A percentile compares a stretch with the other conserved stretches of the same genome.
Conservation (phyloP, 2,888 invertebrate genomes). For the Ormyrus rosae region DNA sequence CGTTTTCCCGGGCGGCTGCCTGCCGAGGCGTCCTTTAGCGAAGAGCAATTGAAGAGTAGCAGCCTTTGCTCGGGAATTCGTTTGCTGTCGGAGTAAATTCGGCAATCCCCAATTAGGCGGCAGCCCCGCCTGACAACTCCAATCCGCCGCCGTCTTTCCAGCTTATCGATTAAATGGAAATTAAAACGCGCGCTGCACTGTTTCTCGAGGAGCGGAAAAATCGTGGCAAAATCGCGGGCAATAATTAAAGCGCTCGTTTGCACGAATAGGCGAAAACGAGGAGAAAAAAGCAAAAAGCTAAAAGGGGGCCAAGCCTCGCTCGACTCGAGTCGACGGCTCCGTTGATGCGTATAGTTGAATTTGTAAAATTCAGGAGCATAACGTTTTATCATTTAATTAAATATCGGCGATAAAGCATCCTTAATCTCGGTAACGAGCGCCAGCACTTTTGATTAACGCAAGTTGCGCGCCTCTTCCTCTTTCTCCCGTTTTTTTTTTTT, state of each 20-base stretch:
- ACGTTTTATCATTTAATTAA: conserved; percentile 68
- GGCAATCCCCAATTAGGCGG: conserved; percentile 16
- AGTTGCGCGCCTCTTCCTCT: conserved; percentile 54
- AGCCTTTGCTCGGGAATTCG: not conserved
- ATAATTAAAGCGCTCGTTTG: conserved; percentile 49
- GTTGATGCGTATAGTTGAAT: conserved; percentile 59
- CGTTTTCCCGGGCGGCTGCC: too few relatives aligned
- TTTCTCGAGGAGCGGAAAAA: not conserved
- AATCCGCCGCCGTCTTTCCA: too few relatives aligned
- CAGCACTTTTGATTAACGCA: conserved; percentile 63
- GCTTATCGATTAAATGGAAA: too few relatives aligned
- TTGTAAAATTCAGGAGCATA: conserved; percentile 62
- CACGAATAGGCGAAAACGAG: conserved; percentile 6
- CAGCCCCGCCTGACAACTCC: not conserved
- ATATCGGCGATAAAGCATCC: conserved; percentile 68
- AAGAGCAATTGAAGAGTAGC: not conserved
- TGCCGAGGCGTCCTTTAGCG: not conserved
- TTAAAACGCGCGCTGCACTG: too few relatives aligned
- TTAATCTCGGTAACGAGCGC: conserved; percentile 66
- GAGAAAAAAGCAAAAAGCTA: conserved; percentile 30
- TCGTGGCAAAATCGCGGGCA: conserved; percentile 36
- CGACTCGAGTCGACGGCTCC: conserved; percentile 39
- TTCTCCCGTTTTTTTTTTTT: conserved; percentile 18
- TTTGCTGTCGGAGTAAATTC: conserved; percentile 1
- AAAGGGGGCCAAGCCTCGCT: conserved; percentile 42